A percentile compares a stretch with the other conserved stretches of the same genome.
phyloP scores from a whole-genome alignment of 1,140 invertebrate genomes.

The Drosophila neocordata region DNA sequence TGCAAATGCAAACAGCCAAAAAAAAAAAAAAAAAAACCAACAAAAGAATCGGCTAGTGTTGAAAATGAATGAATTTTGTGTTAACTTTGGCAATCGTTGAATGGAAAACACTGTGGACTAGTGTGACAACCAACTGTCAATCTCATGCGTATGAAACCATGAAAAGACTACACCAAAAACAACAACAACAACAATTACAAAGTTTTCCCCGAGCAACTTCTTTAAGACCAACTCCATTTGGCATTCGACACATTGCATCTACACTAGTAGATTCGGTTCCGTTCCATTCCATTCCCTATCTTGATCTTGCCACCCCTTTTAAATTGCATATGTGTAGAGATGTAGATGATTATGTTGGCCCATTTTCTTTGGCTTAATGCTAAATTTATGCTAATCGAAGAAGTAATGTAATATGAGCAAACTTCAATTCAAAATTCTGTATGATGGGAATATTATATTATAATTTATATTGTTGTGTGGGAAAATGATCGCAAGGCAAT shows the following conservation, averaged over 20 bases:
- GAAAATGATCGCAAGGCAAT: neutral
- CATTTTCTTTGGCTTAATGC: constrained; percentile 48
- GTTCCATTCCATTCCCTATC: constrained; percentile 40
- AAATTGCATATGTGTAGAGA: constrained; percentile 20
- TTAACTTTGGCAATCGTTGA: constrained; percentile 56
- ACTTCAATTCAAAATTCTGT: neutral
- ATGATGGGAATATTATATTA: neutral
- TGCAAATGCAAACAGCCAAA: constrained; percentile 59
- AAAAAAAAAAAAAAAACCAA: constrained; percentile 20
- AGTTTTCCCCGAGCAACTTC: neutral
- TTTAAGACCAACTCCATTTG: neutral
- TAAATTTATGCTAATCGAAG: constrained; percentile 52
- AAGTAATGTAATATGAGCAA: constrained; percentile 27
- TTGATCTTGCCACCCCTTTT: constrained; percentile 62
- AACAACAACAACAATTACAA: too few species aligned
- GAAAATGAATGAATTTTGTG: constrained; percentile 42
- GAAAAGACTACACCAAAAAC: constrained; percentile 40
- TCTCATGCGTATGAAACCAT: constrained; percentile 81
- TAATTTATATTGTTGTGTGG: neutral
- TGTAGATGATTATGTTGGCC: too few species aligned
- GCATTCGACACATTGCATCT: constrained; percentile 25
- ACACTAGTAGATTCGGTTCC: constrained; percentile 32
- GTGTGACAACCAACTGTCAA: constrained; percentile 73
- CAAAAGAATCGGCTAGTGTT: constrained; percentile 61
- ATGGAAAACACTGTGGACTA: constrained; percentile 26